Base-by-base conservation (phyloP, 2,888 invertebrate species). In the Tachina lurida region DNA sequence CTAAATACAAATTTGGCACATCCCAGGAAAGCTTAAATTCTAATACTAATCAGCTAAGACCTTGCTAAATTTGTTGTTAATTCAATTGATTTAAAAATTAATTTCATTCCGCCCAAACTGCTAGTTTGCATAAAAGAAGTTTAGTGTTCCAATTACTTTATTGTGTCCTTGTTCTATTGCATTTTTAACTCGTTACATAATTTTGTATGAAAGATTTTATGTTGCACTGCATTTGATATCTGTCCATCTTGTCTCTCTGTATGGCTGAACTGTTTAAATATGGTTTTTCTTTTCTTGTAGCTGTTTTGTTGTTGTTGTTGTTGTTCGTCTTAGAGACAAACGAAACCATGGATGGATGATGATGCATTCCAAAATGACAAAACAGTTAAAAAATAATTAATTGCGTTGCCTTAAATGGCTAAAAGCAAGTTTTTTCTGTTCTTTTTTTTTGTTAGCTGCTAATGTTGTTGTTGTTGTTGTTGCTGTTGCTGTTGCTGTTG, bases 321-420 rank as follows among this genome's bases (percentile, higher is more conserved):
- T 31, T 5, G 39, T 74, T 77, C 63, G 76, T 78, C 71, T 73
- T 73, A 41, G 60, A 78, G 17, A 73, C 67, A 65, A 77, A 82
- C 56, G 63, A 76, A 74, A 39, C 83, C 77, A 78, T 67, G 58
- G 68, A 83, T 58, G 83, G 68, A 78, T 84, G 76, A 84, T 86
- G 86, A 87, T 86, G 85, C 87, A 91, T 91, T 91, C 92, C 92
- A 88, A 91, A 91, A 92, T 91, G 91, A 92, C 91, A 90, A 91
- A 92, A 91, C 92, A 92, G 93, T 92, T 93, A 93, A 93, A 91
- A 93, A 92, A 93, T 92, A 93, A 92, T 92, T 92, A 92, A 92
- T 92, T 93, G 93, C 91, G 90, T 91, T 92, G 89, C 93, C 92
- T 91, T 91, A 91, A 91, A 92, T 90, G 93, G 92, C 89, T 89